Evolutionary conservation across 2,113 vertebrate species (phyloP).

Genomic region (Eulemur rufifrons): DNA sequence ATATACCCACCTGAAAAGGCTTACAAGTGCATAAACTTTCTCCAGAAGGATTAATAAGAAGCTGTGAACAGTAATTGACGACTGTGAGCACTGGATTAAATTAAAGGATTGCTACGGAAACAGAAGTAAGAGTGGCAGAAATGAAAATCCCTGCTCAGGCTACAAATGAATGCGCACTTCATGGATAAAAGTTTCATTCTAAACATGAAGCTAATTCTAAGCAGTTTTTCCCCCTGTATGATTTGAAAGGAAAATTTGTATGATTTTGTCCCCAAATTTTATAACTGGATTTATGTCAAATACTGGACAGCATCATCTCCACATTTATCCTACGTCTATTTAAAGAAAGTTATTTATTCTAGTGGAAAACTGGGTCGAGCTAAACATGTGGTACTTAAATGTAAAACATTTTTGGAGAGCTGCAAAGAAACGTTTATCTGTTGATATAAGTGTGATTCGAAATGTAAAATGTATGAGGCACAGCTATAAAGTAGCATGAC

Average conservation of each 20-base stretch:
- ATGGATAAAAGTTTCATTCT: background rate
- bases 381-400: background rate
- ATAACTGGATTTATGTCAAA: background rate
- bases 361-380: background rate
- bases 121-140: background rate
- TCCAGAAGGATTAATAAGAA: background rate
- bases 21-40: background rate
- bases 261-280: background rate
- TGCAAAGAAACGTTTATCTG: background rate
- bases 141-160: background rate
- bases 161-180: background rate
- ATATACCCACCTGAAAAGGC: background rate
- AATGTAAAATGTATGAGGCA: slow-evolving; percentile 24
- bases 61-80: background rate
- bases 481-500: background rate
- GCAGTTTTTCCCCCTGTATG: background rate
- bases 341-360: background rate
- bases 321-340: background rate
- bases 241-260: background rate
- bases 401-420: slow-evolving; percentile 30
- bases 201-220: slow-evolving; percentile 22
- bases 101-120: background rate
- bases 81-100: too few species aligned
- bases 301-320: background rate
- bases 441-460: background rate